Evolutionary conservation across 2,888 invertebrate species (phyloP).

Genomic region (Tanypteryx hageni): DNA sequence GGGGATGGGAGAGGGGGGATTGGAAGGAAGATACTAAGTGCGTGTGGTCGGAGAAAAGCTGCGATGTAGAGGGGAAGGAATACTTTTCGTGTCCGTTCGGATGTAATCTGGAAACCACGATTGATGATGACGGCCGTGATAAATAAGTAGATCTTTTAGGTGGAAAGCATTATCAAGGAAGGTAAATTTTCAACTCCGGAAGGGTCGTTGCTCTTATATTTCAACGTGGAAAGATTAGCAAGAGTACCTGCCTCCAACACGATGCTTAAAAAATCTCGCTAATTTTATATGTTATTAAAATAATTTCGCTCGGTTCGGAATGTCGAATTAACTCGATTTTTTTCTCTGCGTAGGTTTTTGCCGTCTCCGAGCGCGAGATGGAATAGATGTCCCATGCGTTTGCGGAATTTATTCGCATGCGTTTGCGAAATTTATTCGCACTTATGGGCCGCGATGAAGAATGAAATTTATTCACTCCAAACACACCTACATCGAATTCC

Average conservation of each 20-base stretch:
- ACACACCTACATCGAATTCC: background rate
- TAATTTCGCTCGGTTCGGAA: background rate
- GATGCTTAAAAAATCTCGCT: background rate
- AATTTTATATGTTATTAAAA: background rate
- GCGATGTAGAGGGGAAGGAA: background rate
- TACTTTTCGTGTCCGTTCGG: background rate
- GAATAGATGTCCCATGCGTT: too few relatives aligned
- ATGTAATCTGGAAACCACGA: background rate
- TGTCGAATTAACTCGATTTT: background rate
- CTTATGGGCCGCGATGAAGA: too few relatives aligned
- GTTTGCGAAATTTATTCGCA: too few relatives aligned
- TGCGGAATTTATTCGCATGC: too few relatives aligned
- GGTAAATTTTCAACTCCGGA: background rate
- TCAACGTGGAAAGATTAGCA: background rate
- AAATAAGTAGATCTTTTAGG: constrained; percentile 1
- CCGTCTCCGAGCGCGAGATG: too few relatives aligned
- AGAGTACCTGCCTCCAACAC: background rate
- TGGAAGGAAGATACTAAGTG: background rate
- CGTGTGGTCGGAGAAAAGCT: background rate
- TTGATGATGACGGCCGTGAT: constrained; percentile 21
- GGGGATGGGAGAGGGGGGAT: background rate
- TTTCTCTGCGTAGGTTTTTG: background rate
- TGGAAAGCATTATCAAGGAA: constrained; percentile 18
- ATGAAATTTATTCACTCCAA: too few relatives aligned
- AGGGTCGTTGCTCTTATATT: background rate